Evolutionary conservation across 2,797 vertebrate genomes (phyloP).

Genomic region (Periophthalmus magnuspinnatus): DNA sequence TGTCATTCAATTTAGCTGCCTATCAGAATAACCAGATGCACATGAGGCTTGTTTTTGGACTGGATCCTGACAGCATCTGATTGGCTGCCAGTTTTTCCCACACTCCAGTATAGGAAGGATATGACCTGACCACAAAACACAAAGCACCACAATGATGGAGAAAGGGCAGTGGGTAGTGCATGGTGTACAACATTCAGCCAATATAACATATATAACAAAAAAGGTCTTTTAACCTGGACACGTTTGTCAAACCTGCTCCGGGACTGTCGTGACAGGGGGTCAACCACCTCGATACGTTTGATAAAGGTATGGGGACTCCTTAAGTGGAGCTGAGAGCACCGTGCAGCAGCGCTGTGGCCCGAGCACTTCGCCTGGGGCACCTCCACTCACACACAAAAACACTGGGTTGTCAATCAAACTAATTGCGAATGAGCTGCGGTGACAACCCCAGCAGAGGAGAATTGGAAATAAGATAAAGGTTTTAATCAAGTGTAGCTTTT

Average conservation of each 20-base stretch:
- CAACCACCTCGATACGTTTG: slow-evolving; percentile 37
- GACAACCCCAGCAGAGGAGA: slow-evolving; percentile 28
- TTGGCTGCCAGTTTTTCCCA: slow-evolving; percentile 28
- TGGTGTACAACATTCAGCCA: slow-evolving; percentile 23
- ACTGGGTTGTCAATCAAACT: slow-evolving; percentile 46
- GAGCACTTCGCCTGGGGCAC: slow-evolving; percentile 41
- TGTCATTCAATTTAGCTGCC: slow-evolving; percentile 29
- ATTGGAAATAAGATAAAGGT: slow-evolving; percentile 53
- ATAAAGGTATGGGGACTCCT: slow-evolving; percentile 27
- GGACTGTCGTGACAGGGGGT: slow-evolving; percentile 13
- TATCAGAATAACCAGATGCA: slow-evolving; percentile 16
- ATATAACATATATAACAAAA: slow-evolving; percentile 16
- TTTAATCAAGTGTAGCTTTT: slow-evolving; percentile 49
- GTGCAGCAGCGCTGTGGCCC: slow-evolving; percentile 34
- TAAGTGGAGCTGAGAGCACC: slow-evolving; percentile 26
- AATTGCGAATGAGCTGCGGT: slow-evolving; percentile 39
- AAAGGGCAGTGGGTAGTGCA: slow-evolving; percentile 37
- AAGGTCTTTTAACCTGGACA: slow-evolving; percentile 16
- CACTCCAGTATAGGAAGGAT: slow-evolving; percentile 38
- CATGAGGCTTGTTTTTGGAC: slow-evolving; percentile 53
- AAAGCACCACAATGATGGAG: slow-evolving; percentile 50
- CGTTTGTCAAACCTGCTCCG: slow-evolving; percentile 19
- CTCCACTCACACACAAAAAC: slow-evolving; percentile 37
- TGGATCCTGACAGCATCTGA: slow-evolving; percentile 23
- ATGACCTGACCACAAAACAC: slow-evolving; percentile 34